Percentiles rank a stretch among this genome's conserved stretches.
These are phyloP conservation scores for Connochaetes taurinus DNA, from an alignment of 2,113 vertebrate genomes.

Conservation along the genomic window DNA sequence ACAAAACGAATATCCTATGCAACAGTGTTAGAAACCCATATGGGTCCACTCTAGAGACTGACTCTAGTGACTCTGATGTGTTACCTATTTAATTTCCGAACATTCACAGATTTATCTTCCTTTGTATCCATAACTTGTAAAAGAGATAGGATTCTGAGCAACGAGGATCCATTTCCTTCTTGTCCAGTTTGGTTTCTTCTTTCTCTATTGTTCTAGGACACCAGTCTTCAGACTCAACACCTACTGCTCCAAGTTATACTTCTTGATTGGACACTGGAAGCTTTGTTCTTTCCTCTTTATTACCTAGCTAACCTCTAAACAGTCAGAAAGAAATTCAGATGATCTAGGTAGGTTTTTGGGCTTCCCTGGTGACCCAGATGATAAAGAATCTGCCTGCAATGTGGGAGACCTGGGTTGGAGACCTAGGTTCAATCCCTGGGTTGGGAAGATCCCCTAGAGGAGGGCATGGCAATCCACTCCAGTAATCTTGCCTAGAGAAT, in stretches of 20 bases:
- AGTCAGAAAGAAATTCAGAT: neutral
- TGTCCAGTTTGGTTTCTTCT: neutral
- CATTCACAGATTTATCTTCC: neutral
- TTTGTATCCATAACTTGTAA: neutral
- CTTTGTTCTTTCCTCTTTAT: neutral
- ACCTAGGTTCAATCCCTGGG: neutral
- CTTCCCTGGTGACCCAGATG: neutral
- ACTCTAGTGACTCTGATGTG: neutral
- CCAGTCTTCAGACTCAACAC: neutral
- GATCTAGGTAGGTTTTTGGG: neutral
- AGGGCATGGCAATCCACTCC: neutral
- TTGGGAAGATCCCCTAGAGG: neutral
- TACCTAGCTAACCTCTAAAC: neutral
- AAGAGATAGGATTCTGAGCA: neutral
- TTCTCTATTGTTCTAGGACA: neutral
- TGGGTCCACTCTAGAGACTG: rapidly evolving
- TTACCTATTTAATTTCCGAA: neutral
- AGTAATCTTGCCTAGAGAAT: neutral
- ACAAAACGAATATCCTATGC: neutral
- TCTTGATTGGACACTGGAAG: neutral
- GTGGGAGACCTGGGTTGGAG: neutral
- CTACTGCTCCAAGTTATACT: neutral
- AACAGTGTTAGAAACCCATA: neutral
- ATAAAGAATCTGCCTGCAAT: neutral
- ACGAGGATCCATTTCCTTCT: neutral